These are phyloP conservation scores for Hippocampus zosterae DNA, from an alignment of 2,113 vertebrate genomes.

Conservation along the genomic window DNA sequence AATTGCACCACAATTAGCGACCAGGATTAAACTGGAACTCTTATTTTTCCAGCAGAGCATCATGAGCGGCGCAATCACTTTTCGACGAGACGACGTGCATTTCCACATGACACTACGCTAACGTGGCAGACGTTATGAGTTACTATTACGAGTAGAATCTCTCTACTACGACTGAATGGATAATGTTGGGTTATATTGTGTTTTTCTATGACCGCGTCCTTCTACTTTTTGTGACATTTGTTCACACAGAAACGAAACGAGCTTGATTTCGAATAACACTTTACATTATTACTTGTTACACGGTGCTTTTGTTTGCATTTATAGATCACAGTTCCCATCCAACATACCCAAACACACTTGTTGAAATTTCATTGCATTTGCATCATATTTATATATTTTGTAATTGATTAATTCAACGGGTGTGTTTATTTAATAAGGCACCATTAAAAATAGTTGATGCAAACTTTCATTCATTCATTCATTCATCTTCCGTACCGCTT, in stretches of 20 bases:
- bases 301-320: no score
- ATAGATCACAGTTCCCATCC: no score
- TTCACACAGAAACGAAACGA: not conserved
- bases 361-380: not conserved
- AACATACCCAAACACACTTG: no score
- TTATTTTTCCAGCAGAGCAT: not conserved
- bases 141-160: not conserved
- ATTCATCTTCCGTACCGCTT: no score
- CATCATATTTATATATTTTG: not conserved
- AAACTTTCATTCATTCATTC: no score
- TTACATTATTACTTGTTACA: not conserved
- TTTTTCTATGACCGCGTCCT: not conserved
- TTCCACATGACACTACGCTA: not conserved
- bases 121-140: not conserved
- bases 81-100: not conserved
- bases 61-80: not conserved
- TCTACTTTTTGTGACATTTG: not conserved
- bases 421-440: not conserved
- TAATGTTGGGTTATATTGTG: not conserved
- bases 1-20: not conserved
- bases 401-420: not conserved
- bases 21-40: not conserved
- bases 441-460: not conserved
- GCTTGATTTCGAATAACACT: not conserved
- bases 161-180: not conserved